These are phyloP conservation scores for Erpobdella octoculata DNA, from an alignment of 2,888 invertebrate genomes.

Conservation along the genomic window DNA sequence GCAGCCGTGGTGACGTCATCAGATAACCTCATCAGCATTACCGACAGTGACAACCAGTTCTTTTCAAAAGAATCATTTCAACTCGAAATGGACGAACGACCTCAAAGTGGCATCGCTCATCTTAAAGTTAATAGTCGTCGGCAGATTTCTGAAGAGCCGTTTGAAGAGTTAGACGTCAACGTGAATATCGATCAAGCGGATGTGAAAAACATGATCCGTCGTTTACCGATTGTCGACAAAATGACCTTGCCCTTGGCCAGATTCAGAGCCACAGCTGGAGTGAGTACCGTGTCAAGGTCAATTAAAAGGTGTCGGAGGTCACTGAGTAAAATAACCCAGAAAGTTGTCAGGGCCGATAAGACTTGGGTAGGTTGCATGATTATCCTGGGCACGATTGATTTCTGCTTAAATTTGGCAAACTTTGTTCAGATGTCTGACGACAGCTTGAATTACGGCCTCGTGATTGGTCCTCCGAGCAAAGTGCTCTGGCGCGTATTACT, in stretches of 20 bases:
- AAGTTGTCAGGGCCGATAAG: constrained; percentile 18
- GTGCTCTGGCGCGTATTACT: constrained; percentile 30
- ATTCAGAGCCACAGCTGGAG: not conserved
- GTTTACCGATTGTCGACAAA: not conserved
- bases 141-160: too few relatives aligned
- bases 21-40: too few relatives aligned
- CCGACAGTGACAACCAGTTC: too few relatives aligned
- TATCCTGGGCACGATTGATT: constrained; percentile 22
- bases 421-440: constrained; percentile 27
- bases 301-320: constrained; percentile 17
- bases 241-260: not conserved
- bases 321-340: constrained; percentile 10
- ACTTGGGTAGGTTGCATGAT: constrained; percentile 28
- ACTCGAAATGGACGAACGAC: too few relatives aligned
- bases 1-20: too few relatives aligned
- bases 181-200: too few relatives aligned
- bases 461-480: constrained; percentile 28
- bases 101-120: too few relatives aligned
- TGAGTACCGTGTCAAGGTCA: not conserved
- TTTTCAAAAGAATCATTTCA: too few relatives aligned
- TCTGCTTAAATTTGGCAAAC: constrained; percentile 26
- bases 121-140: too few relatives aligned
- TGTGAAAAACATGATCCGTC: too few relatives aligned
- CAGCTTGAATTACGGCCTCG: constrained; percentile 23
- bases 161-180: too few relatives aligned